A percentile compares a stretch with the other conserved stretches of the same genome.
phyloP scores from a whole-genome alignment of 2,113 vertebrate species.

The Rhea pennata region DNA sequence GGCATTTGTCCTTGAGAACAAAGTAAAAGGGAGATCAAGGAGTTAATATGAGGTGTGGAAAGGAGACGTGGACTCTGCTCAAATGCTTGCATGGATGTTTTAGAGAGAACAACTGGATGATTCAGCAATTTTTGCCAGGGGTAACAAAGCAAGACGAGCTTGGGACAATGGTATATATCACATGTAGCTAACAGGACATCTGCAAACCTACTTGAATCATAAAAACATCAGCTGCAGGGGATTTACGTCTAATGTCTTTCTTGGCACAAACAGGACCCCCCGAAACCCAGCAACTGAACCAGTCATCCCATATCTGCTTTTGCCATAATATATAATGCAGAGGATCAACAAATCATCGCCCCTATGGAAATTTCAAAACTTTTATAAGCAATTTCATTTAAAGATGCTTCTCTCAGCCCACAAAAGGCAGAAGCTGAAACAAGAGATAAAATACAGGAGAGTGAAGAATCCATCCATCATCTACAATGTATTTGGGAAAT shows the following conservation, averaged over 20 bases:
- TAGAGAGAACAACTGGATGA: background rate
- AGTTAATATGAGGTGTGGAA: background rate
- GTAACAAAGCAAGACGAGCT: background rate
- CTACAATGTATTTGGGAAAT: background rate
- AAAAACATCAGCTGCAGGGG: background rate
- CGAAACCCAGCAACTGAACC: background rate
- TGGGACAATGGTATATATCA: background rate
- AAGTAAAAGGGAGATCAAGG: background rate
- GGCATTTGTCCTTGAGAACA: background rate
- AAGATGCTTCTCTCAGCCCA: background rate
- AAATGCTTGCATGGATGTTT: background rate
- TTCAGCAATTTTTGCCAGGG: background rate
- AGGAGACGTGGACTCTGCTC: background rate
- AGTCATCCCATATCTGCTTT: background rate
- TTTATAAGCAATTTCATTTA: background rate
- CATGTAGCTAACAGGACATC: background rate
- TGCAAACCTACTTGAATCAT: background rate
- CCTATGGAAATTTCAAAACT: background rate
- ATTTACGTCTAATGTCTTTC: conserved; percentile 26
- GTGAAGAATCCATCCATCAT: background rate
- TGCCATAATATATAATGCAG: background rate
- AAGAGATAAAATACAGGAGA: background rate
- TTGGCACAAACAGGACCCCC: background rate
- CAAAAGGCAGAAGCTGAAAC: background rate
- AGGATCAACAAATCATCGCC: background rate